Conservation (phyloP, 2,113 vertebrate species). For the Aphelocoma coerulescens region DNA sequence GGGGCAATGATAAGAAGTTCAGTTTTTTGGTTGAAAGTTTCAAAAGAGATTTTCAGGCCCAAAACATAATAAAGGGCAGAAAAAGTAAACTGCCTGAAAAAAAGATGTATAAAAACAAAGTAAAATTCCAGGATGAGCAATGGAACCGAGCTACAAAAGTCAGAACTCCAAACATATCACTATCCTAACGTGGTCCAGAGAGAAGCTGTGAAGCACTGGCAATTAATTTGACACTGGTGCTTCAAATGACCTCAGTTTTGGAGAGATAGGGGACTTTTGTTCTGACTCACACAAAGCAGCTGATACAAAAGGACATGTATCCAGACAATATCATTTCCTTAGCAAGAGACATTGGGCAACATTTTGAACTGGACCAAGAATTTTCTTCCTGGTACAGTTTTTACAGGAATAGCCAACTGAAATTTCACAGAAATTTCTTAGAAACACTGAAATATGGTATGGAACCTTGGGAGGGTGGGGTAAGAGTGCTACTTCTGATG, state of each 20-base stretch:
- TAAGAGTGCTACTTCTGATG: background rate
- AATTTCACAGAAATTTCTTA: slow-evolving; percentile 21
- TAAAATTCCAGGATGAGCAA: background rate
- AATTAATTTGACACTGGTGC: background rate
- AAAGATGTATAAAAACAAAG: background rate
- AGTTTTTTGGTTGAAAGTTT: background rate
- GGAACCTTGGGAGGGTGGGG: rapidly evolving
- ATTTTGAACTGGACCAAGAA: background rate
- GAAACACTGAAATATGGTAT: background rate
- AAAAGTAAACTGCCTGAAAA: background rate
- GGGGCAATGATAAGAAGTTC: background rate
- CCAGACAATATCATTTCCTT: slow-evolving; percentile 7
- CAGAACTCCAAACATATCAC: background rate
- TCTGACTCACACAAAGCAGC: slow-evolving; percentile 3
- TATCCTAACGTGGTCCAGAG: background rate
- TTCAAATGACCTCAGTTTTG: background rate
- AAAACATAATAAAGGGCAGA: background rate
- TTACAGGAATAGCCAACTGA: background rate
- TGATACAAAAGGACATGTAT: background rate
- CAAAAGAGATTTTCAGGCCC: background rate
- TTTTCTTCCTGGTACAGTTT: background rate
- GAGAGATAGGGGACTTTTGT: background rate
- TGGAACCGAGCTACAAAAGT: background rate
- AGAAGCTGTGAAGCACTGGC: background rate
- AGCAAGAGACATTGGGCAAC: slow-evolving; percentile 15